Conservation (phyloP, 2,113 vertebrate genomes). For the Pitta sordida region DNA sequence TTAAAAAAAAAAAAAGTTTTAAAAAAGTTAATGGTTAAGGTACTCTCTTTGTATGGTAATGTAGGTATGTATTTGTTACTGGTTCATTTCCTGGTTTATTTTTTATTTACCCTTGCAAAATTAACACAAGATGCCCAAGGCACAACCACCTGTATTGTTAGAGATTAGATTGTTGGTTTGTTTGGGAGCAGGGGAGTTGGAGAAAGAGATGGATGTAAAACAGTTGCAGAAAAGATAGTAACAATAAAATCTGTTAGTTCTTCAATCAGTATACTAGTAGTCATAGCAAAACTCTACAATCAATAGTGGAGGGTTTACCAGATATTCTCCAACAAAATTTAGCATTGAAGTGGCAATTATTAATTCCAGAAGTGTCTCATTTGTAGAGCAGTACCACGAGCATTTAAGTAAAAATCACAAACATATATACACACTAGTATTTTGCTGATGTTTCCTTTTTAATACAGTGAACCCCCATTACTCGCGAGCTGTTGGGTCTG, state of each 20-base stretch:
- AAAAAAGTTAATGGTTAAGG: not conserved
- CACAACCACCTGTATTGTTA: not conserved
- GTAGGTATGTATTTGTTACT: not conserved
- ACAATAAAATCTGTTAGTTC: not conserved
- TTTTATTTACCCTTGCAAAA: not conserved
- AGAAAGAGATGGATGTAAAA: not conserved
- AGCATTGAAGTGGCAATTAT: not conserved
- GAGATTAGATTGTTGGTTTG: rapidly evolving
- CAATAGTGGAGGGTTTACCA: not conserved
- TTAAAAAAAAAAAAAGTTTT: not conserved
- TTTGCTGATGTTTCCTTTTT: not conserved
- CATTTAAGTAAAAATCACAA: not conserved
- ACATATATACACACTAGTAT: not conserved
- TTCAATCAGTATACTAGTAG: not conserved
- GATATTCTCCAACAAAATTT: not conserved
- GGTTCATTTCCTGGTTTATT: too few species aligned
- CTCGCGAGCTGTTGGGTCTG: too few species aligned
- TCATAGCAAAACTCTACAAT: not conserved
- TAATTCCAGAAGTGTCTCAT: not conserved
- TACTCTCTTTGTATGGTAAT: not conserved
- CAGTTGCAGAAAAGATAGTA: not conserved
- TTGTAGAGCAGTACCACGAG: not conserved
- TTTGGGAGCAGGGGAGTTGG: not conserved
- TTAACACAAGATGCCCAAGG: not conserved
- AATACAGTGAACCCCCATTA: too few species aligned